Evolutionary conservation across 2,113 vertebrate genomes (phyloP), one percentile per base, ranked within the genome.

Genomic region (Montifringilla adamsi): DNA sequence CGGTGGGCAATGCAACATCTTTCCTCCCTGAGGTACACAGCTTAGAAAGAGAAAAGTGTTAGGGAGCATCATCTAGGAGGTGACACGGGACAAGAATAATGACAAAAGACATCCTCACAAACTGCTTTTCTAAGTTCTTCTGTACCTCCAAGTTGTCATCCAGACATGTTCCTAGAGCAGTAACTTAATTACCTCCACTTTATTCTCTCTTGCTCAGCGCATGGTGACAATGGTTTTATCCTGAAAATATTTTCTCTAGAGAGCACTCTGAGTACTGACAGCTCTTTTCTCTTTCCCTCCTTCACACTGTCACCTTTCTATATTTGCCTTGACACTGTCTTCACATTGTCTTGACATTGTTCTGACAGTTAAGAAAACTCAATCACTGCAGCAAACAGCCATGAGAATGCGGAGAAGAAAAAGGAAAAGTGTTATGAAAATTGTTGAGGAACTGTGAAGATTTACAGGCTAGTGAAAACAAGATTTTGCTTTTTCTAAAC

Each of bases 251-350:
- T 96, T 92, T 75, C 72, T 85, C 63, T 77, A 7, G 10, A 17
- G 59, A 94, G 64, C 44, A 67, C 37, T 83, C 70, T 35, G 58
- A 88, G 75, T 79, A 91, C 68, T 95, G 92, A 88, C 93, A 96
- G 92, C 52, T 82, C 87, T 94, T 91, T 91, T 72, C 84, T 93
- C 91, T 93, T 93, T n/a, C 67, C 8, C 39, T 87, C 63, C 43
- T 76, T 92, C 94, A 86, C 73, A 78, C 44, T 55, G 73, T 80
- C 82, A 90, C 64, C 87, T 39, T 55, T 86, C 94, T 84, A 10
- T 55, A 96, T 95, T 88, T 96, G 92, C 85, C 94, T 75, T 92
- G 90, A 92, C 87, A 86, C 55, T 59, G 43, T 86, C 93, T 97
- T 94, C 63, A 91, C 82, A 23, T 94, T 89, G 46, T 79, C 84